Conservation (phyloP, 2,113 vertebrate genomes). For the Chaetops frenatus region DNA sequence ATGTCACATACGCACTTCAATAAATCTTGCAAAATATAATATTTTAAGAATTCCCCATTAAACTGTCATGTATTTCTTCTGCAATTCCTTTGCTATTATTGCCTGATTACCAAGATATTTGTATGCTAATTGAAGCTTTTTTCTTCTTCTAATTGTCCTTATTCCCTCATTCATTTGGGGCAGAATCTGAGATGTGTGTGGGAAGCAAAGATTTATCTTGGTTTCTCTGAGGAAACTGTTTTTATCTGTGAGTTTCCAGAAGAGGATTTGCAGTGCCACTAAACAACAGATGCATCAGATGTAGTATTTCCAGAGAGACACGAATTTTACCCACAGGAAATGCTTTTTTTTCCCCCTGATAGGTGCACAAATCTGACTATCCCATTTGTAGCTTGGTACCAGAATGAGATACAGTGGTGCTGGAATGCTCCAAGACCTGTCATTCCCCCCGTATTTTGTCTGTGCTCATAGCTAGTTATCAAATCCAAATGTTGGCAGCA, state of each 20-base stretch:
- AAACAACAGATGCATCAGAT: background rate
- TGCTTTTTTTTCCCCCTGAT: background rate
- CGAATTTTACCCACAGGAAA: background rate
- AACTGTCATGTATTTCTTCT: conserved; percentile 21
- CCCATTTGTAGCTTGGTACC: background rate
- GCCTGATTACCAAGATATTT: conserved; percentile 27
- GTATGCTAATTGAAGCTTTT: conserved; percentile 33
- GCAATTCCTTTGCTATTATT: conserved; percentile 27
- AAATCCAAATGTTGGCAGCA: background rate
- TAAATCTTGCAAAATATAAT: conserved; percentile 20
- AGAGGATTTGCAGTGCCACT: background rate
- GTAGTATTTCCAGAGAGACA: background rate
- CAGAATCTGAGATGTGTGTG: background rate
- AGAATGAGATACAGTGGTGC: background rate
- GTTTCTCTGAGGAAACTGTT: background rate
- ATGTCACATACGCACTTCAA: background rate
- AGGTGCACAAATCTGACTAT: background rate
- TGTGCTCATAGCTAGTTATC: background rate
- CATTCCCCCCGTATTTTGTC: background rate
- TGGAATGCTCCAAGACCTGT: background rate
- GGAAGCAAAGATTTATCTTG: background rate
- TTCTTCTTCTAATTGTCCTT: background rate
- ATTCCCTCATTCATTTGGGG: background rate
- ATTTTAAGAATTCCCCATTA: conserved; percentile 27
- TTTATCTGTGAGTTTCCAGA: background rate